Evolutionary conservation across 1,140 invertebrate species (phyloP).

Genomic region (Tetramorium alpestre): DNA sequence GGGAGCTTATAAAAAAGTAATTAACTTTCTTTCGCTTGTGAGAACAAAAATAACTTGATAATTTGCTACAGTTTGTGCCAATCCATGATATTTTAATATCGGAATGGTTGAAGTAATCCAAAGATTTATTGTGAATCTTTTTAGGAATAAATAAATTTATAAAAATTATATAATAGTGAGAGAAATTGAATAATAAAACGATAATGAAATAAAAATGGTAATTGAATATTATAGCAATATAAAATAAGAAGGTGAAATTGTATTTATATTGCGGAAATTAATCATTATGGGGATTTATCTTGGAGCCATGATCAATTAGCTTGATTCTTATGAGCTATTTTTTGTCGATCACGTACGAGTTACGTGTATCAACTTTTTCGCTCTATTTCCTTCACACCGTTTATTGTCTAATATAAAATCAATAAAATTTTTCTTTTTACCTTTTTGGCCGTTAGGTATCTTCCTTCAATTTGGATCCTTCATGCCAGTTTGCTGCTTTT

Average conservation of each 20-base stretch:
- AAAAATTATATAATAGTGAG: not conserved
- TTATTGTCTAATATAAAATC: conserved; percentile 71
- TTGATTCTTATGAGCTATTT: conserved; percentile 4
- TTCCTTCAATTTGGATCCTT: conserved; percentile 39
- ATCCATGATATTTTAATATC: not conserved
- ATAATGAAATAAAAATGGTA: not conserved
- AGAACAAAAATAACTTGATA: conserved; percentile 14
- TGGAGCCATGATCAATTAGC: not conserved
- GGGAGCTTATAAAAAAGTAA: conserved; percentile 47
- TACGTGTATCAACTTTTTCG: conserved; percentile 1
- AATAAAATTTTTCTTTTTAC: conserved; percentile 33
- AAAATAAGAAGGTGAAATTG: not conserved
- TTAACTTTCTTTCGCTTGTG: not conserved
- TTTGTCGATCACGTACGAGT: conserved; percentile 26
- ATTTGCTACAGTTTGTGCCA: not conserved
- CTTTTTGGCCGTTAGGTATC: not conserved
- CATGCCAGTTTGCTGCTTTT: conserved; percentile 26
- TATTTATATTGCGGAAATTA: not conserved
- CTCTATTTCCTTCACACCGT: conserved; percentile 6
- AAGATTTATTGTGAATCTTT: not conserved
- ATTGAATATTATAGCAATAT: conserved; percentile 10
- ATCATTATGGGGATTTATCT: not conserved
- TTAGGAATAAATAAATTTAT: conserved; percentile 7
- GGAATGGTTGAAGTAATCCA: not conserved
- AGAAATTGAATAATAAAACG: not conserved